Base-by-base conservation (phyloP, 2,888 invertebrate species). In the Baronia brevicornis region DNA sequence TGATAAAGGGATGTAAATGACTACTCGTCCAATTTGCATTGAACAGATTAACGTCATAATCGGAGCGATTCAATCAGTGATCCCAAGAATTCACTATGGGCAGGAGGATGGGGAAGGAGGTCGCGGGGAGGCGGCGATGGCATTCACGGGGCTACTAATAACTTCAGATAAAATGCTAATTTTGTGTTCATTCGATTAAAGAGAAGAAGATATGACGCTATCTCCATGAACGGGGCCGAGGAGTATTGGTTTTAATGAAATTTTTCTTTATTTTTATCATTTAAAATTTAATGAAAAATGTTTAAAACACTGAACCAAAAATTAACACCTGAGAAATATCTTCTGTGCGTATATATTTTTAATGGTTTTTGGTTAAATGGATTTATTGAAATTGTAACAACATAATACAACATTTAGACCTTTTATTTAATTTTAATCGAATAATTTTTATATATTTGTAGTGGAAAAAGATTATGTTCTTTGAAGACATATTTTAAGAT, bases 1-100 rank as follows among this genome's bases (percentile, higher is more conserved):
- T 67, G 77, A 72, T 77, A 75, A 78, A 77, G 75, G 70, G 73
- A 78, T 80, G 78, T 77, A 77, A 80, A 82, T 77, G 75, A 72
- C 74, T 73, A 70, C 68, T 75, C 69, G 69, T 77, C 69, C 79
- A 82, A 84, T 84, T 82, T 84, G 74, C 82, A 80, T 80, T 71
- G 77, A 78, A 75, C 78, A 78, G 82, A 84, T 84, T 82, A 84
- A 75, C 75, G 80, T 80, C 80, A 84, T 84, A 82, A 80, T 80
- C 82, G 73, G 64, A 59, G 64, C 69, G 78, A 80, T 79, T 80
- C 80, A 79, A 84, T 84, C 82, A 79, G 72, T 66, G 68, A 75
- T 73, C 65, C 65, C 57, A 60, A 54, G 64, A 63, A 63, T 63
- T 62, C 60, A 62, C 67, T 69, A 66, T 70, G 66, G 69, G 56